phyloP scores from a whole-genome alignment of 2,797 vertebrate genomes.

The Xyrichtys novacula region DNA sequence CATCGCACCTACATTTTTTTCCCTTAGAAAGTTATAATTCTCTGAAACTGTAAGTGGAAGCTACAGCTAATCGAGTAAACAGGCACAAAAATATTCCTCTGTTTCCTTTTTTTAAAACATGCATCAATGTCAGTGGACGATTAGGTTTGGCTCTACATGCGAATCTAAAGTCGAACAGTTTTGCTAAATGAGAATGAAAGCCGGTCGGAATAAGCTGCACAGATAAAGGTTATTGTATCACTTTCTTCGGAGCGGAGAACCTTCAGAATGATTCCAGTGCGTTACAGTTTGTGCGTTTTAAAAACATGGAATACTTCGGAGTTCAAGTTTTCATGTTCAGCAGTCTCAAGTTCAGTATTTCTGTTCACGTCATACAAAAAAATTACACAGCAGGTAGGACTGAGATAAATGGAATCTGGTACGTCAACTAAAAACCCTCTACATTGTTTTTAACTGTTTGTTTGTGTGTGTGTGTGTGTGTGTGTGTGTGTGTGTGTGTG shows the following conservation, averaged over 20 bases:
- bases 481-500: slow-evolving; percentile 38
- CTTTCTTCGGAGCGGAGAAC: slow-evolving; percentile 9
- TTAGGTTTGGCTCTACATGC: slow-evolving; percentile 68
- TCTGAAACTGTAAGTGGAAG: slow-evolving; percentile 44
- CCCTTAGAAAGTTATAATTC: slow-evolving; percentile 45
- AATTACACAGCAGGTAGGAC: slow-evolving; percentile 53
- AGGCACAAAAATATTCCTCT: slow-evolving; percentile 67
- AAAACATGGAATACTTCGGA: slow-evolving; percentile 36
- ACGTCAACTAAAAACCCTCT: slow-evolving; percentile 52
- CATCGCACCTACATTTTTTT: slow-evolving; percentile 22
- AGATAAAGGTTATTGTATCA: slow-evolving; percentile 28
- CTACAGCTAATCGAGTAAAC: slow-evolving; percentile 63
- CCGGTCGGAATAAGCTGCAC: slow-evolving; percentile 42
- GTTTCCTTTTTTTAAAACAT: slow-evolving; percentile 69
- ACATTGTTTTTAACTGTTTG: slow-evolving; percentile 38
- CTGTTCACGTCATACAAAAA: slow-evolving; percentile 55
- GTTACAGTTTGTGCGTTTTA: slow-evolving; percentile 27
- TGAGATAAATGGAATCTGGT: slow-evolving; percentile 35
- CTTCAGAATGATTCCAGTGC: slow-evolving; percentile 36
- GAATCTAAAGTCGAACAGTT: slow-evolving; percentile 43
- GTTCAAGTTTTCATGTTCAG: slow-evolving; percentile 64
- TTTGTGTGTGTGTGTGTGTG: slow-evolving; percentile 44
- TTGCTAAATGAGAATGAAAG: slow-evolving; percentile 53
- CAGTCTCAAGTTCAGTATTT: slow-evolving; percentile 35
- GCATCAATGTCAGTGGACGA: slow-evolving; percentile 62